Evolutionary conservation across 1,140 invertebrate genomes (phyloP).

Genomic region (Aradophagus sp.): DNA sequence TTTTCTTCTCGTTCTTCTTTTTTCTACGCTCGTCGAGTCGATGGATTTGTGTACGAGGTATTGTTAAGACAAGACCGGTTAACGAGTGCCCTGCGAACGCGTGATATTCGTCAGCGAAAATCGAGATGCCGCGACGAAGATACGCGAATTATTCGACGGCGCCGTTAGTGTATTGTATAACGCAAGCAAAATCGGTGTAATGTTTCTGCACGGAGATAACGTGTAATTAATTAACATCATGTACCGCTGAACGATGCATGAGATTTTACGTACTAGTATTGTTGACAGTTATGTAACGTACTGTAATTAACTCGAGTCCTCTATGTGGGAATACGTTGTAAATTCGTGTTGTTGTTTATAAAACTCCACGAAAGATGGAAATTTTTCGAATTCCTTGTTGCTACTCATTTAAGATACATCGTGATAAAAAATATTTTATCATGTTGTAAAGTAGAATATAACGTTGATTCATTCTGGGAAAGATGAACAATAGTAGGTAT

Average conservation of each 20-base stretch:
- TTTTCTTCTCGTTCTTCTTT: too few species aligned
- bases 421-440: too few species aligned
- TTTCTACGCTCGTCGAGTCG: too few species aligned
- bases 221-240: slow-evolving; percentile 27
- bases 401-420: too few species aligned
- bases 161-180: slow-evolving; percentile 10
- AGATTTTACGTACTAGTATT: slow-evolving; percentile 4
- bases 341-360: too few species aligned
- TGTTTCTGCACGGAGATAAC: slow-evolving; percentile 5
- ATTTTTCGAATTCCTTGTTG: too few species aligned
- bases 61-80: slow-evolving; percentile 21
- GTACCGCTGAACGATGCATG: slow-evolving; percentile 11
- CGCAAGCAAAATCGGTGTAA: slow-evolving; percentile 12
- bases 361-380: too few species aligned
- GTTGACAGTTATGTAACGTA: not conserved
- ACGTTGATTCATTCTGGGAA: too few species aligned
- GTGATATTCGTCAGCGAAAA: slow-evolving; percentile 17
- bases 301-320: too few species aligned
- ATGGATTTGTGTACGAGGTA: slow-evolving; percentile 25
- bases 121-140: slow-evolving; percentile 3
- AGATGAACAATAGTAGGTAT: too few species aligned
- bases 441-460: too few species aligned
- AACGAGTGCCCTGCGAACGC: slow-evolving; percentile 24
- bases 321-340: too few species aligned
- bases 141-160: slow-evolving; percentile 8